Evolutionary conservation across 2,888 invertebrate genomes (phyloP).

Genomic region (Ctena decussata): DNA sequence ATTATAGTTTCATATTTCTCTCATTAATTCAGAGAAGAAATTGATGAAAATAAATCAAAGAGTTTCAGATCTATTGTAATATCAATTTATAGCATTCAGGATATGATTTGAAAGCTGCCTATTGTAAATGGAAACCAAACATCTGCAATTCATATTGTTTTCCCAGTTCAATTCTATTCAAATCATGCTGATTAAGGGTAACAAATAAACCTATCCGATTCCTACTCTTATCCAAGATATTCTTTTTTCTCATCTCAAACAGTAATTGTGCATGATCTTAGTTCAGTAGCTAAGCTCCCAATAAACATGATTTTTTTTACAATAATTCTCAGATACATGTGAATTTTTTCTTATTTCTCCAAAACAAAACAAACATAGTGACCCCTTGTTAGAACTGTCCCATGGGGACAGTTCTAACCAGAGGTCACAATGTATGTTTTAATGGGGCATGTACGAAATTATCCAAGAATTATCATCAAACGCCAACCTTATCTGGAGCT

Average conservation of each 20-base stretch:
- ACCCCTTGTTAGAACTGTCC: no score
- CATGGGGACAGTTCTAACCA: no score
- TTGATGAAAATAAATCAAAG: background rate
- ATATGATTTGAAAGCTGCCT: background rate
- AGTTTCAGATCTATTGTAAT: background rate
- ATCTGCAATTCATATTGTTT: background rate
- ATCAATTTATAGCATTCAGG: background rate
- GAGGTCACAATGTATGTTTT: no score
- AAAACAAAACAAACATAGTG: no score
- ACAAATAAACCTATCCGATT: background rate
- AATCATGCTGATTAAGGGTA: no score
- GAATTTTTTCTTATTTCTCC: no score
- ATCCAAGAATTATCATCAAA: background rate
- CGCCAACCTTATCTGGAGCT: no score
- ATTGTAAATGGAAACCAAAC: background rate
- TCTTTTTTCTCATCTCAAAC: background rate
- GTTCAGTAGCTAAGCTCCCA: slow-evolving; percentile 65
- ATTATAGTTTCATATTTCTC: background rate
- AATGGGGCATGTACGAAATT: no score
- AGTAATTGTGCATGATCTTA: slow-evolving; percentile 64
- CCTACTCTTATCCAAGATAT: background rate
- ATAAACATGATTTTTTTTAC: no score
- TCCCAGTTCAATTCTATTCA: no score
- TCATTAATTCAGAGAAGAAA: background rate
- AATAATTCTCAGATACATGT: no score